These are phyloP conservation scores for Neolamprologus fasciatus DNA, from an alignment of 2,113 vertebrate species.

Conservation along the genomic window DNA sequence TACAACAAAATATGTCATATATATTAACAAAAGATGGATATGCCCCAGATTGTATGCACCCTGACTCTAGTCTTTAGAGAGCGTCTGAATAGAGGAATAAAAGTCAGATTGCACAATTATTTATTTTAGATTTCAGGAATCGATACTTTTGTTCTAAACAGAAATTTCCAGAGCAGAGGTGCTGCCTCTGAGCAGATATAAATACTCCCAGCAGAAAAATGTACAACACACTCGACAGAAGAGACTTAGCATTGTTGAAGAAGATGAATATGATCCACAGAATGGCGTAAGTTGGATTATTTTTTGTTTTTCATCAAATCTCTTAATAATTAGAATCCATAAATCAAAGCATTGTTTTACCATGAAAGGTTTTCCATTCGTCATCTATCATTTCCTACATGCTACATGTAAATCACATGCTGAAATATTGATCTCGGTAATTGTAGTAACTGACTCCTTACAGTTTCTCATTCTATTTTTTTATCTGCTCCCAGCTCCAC, in stretches of 20 bases:
- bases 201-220: background rate
- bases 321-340: background rate
- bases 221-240: background rate
- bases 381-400: background rate
- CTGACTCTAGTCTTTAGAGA: background rate
- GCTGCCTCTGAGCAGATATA: conserved; percentile 19
- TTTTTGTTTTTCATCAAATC: background rate
- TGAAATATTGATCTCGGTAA: background rate
- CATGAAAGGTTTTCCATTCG: background rate
- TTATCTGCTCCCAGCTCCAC: background rate
- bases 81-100: background rate
- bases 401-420: background rate
- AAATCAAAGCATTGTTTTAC: background rate
- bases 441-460: background rate
- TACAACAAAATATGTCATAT: background rate
- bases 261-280: background rate
- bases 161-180: background rate
- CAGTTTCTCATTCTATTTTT: background rate
- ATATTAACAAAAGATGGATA: background rate
- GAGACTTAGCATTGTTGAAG: background rate
- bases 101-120: background rate
- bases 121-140: background rate
- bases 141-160: background rate
- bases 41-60: background rate
- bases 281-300: conserved; percentile 27